Evolutionary conservation across 2,888 invertebrate species (phyloP).

Genomic region (Spisula solida): DNA sequence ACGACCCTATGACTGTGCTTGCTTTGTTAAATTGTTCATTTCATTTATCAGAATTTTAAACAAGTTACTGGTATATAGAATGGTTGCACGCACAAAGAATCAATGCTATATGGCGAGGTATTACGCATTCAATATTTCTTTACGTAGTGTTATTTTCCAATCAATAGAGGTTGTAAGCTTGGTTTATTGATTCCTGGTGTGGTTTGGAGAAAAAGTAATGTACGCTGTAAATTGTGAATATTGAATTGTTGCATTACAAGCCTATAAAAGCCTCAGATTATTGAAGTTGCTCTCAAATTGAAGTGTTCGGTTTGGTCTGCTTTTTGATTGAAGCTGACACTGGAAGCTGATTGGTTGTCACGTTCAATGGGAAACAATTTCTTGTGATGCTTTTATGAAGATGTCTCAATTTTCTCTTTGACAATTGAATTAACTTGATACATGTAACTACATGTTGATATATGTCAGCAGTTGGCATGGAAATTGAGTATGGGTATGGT

Average conservation of each 20-base stretch:
- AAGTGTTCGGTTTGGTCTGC: background rate
- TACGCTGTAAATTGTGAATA: background rate
- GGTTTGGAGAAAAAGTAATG: conserved; percentile 14
- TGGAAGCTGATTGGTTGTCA: conserved; percentile 16
- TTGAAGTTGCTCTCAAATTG: background rate
- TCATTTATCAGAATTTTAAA: conserved; percentile 3
- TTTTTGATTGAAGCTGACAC: background rate
- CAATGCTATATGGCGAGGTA: background rate
- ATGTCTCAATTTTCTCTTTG: background rate
- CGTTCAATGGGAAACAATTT: background rate
- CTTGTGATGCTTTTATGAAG: background rate
- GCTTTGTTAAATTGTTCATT: background rate
- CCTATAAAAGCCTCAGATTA: conserved; percentile 1
- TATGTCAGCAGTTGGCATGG: too few relatives aligned
- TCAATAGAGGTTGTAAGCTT: conserved; percentile 12
- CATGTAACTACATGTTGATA: too few relatives aligned
- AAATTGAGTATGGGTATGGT: too few relatives aligned
- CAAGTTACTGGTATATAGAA: background rate
- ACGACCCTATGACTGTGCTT: background rate
- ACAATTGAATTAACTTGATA: too few relatives aligned
- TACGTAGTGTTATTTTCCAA: background rate
- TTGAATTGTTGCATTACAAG: background rate
- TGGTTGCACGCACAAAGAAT: background rate
- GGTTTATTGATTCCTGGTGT: background rate
- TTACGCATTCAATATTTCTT: conserved; percentile 18